Evolutionary conservation across 2,113 vertebrate species (phyloP).

Genomic region (Boleophthalmus pectinirostris): DNA sequence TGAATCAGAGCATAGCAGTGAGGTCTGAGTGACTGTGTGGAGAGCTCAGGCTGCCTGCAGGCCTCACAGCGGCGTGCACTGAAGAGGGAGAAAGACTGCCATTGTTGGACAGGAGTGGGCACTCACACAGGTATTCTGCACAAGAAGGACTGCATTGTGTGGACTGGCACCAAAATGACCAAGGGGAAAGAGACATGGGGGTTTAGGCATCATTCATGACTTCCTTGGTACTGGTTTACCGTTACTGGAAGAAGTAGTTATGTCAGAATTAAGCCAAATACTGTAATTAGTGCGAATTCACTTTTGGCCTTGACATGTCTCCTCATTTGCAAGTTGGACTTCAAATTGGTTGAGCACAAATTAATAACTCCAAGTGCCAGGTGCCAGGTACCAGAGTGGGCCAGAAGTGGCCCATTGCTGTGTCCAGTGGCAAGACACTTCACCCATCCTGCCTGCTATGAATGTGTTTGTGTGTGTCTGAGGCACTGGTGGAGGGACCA

Average conservation of each 20-base stretch:
- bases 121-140: slow-evolving; percentile 79
- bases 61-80: slow-evolving; percentile 45
- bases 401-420: too few species aligned
- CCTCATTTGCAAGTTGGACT: background rate
- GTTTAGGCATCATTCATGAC: slow-evolving; percentile 60
- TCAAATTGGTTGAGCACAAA: background rate
- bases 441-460: too few species aligned
- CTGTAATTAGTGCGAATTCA: too few species aligned
- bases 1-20: slow-evolving; percentile 39
- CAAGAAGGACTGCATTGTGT: slow-evolving; percentile 75
- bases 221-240: slow-evolving; percentile 15
- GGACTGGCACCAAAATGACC: slow-evolving; percentile 36
- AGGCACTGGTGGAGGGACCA: too few species aligned
- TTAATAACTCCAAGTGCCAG: background rate
- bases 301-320: too few species aligned
- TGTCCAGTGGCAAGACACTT: too few species aligned
- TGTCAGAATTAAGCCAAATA: background rate
- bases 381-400: too few species aligned
- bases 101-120: slow-evolving; percentile 72
- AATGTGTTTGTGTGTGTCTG: too few species aligned
- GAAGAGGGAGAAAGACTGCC: slow-evolving; percentile 69
- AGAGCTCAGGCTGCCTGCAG: slow-evolving; percentile 36
- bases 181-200: background rate
- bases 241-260: slow-evolving; percentile 2
- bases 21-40: slow-evolving; percentile 46